These are phyloP conservation scores for Furcula furcula DNA, from an alignment of 2,888 invertebrate species.

Conservation along the genomic window DNA sequence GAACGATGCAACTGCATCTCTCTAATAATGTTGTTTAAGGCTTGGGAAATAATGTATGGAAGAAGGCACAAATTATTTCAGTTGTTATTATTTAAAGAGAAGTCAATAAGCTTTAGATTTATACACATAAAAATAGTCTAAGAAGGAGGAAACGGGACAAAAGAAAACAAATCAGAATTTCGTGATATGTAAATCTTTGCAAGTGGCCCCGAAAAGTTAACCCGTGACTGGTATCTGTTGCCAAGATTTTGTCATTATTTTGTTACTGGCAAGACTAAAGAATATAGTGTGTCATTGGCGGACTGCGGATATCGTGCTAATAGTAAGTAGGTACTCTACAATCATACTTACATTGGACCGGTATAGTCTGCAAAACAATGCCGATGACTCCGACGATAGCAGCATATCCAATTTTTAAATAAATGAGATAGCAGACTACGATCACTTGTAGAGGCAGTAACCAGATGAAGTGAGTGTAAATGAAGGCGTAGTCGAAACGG, in stretches of 20 bases:
- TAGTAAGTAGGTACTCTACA: too few species aligned
- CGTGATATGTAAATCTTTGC: too few species aligned
- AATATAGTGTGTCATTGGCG: too few species aligned
- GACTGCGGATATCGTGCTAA: too few species aligned
- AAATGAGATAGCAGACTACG: conserved; percentile 89
- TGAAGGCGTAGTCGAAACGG: conserved; percentile 92
- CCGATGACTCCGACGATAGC: conserved; percentile 90
- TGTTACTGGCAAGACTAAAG: too few species aligned
- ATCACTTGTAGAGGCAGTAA: conserved; percentile 88
- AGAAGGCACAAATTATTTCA: neutral
- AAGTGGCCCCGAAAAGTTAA: too few species aligned
- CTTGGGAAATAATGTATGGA: neutral
- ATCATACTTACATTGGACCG: conserved; percentile 87
- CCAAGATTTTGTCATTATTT: too few species aligned
- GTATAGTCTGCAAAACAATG: conserved; percentile 89
- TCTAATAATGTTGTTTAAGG: neutral
- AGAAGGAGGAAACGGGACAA: too few species aligned
- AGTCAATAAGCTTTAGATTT: too few species aligned
- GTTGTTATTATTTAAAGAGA: neutral
- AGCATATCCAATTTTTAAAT: conserved; percentile 86
- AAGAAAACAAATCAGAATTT: too few species aligned
- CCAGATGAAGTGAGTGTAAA: conserved; percentile 94
- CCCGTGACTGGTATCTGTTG: too few species aligned
- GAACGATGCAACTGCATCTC: conserved; percentile 4
- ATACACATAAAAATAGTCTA: too few species aligned